Evolutionary conservation across 1,140 invertebrate species (phyloP), one percentile per base, ranked within the genome.

Genomic region (Kradibia gibbosae): DNA sequence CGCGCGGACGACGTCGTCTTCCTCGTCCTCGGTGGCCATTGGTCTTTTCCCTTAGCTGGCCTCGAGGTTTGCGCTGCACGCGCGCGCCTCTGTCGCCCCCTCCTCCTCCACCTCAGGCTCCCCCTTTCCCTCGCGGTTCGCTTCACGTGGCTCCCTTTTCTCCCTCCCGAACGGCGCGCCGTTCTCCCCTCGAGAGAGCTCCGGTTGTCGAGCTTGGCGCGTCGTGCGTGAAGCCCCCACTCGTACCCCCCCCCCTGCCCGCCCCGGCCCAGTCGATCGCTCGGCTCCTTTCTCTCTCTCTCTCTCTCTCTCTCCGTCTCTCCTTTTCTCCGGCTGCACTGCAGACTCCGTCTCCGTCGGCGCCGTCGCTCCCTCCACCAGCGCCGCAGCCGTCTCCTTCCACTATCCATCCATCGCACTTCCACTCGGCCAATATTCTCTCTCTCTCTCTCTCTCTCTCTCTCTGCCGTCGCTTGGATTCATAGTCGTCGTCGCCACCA

Each of bases 1-100:
- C 62, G 85, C 84, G 88, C 86, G 85, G 84, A 85, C 84, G 86
- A 84, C 85, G 84, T 82, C 85, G 80, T 71, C 50, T 78, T 85
- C 88, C 88, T 87, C 86, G 87, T 86, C 82, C 78, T 80, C 57
- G 60, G 45, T 55, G 70, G 15, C 62, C 36, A 34, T 77, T 31
- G 65, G 57, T 65, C 75, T 80, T 53, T 80, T 72, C 28, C n/a
- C 45, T 73, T 73, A 72, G 70, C 70, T 73, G 78, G 65, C 65
- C 48, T 36, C 42, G 75, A 77, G 75, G 25, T 67, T 39, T 73
- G 17, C 71, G 45, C 28, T 48, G 62, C 55, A 28, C 65, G 34
- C 45, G 4, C 62, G 65, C 15, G 17, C 13, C 15, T 73, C 34
- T 48, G 53, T 57, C 5, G 11, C 53, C 20, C 53, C 31, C 65